Evolutionary conservation across 1,140 invertebrate genomes (phyloP), one percentile per base, ranked within the genome.

Genomic region (Zophobas morio): DNA sequence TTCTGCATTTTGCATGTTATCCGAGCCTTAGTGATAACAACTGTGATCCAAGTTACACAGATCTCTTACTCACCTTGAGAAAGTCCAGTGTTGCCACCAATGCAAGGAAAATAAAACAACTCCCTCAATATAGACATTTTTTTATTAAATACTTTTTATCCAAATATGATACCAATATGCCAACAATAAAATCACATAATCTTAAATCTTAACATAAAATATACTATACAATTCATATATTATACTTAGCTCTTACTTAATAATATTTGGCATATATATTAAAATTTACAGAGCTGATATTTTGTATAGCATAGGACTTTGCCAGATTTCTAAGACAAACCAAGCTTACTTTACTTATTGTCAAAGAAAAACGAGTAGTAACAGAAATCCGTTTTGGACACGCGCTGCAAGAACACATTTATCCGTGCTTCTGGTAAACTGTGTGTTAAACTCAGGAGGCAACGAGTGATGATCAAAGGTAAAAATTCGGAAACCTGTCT

Each of bases 151-250:
- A 78, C 37, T 74, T 57, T 78, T 78, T 75, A 75, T 78, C 71
- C 72, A 78, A 78, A 78, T 78, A 75, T 78, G 73, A 75, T 78
- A 78, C 77, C 77, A 78, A 78, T 78, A 74, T 75, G 77, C 77
- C 71, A 78, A 78, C 77, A 78, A 75, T 78, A 78, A 63, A 76
- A 78, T 78, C 77, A 78, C 77, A 78, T 74, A 66, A 78, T 77
- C 40, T 57, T 74, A 74, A 74, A 71, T 70, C 53, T 77, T 78
- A 78, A 78, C 77, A 57, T 78, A 78, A 78, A 70, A 78, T 78
- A 75, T 46, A 75, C 77, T 78, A 78, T 78, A 74, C 71, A 78
- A 74, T 78, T 74, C 70, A 74, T 74, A 74, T 74, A 74, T 54
- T 74, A 74, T 72, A 72, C 70, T 72, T 72, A 72, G 54, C 72